Conservation (phyloP, 2,797 vertebrate genomes). For the Margarornis squamiger region DNA sequence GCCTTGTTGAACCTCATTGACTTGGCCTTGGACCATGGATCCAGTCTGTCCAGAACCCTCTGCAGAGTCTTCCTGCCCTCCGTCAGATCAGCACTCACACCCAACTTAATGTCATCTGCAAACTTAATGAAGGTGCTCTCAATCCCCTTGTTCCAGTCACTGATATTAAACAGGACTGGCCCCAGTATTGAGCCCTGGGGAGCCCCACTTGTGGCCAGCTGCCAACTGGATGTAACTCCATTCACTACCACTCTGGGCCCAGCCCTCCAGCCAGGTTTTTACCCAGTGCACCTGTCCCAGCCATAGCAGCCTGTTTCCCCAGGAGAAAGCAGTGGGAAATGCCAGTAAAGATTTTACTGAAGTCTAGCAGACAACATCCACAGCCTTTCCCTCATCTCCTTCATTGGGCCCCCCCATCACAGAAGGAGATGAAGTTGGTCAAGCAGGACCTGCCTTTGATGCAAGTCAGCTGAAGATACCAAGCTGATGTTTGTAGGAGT, state of each 20-base stretch:
- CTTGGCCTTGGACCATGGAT: too few species aligned
- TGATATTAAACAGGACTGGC: background rate
- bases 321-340: background rate
- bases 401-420: background rate
- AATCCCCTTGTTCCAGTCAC: background rate
- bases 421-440: background rate
- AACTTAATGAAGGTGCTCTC: too few species aligned
- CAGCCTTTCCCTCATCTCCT: background rate
- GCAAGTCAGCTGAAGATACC: background rate
- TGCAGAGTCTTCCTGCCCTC: too few species aligned
- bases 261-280: background rate
- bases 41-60: too few species aligned
- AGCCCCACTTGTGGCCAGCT: background rate
- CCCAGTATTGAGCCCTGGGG: background rate
- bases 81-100: too few species aligned
- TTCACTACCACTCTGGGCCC: background rate
- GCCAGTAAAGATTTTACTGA: background rate
- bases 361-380: background rate
- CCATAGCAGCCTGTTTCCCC: background rate
- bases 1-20: too few species aligned
- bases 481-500: background rate
- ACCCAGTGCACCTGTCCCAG: background rate
- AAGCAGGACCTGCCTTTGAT: background rate
- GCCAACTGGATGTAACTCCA: background rate
- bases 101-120: too few species aligned